Base-by-base conservation (phyloP, 2,888 invertebrate species). In the Autographa pulchrina region DNA sequence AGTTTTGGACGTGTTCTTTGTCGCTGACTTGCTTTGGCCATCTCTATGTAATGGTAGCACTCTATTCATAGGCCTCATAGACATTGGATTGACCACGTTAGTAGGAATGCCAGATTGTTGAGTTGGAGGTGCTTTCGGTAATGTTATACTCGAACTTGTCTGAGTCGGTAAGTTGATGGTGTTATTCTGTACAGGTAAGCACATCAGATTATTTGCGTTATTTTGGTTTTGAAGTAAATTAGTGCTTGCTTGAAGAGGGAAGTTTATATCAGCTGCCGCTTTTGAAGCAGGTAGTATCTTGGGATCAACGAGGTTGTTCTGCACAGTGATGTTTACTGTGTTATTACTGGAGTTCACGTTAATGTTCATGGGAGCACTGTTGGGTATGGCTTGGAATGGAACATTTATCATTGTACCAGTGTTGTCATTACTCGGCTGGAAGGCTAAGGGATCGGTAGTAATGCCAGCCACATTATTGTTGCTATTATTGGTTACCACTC, bases 11-110 rank as follows among this genome's bases (percentile, higher is more conserved):
- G 91, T 85, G 62, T 85, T 88, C 76, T 94, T 96, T 18, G 91
- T 72, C n/a, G 84, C 68, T 20, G 93, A 90, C 71, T 96, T 96
- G 83, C 96, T 96, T 82, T 96, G 96, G 11, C 96, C 96, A 67
- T 97, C 96, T 76, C 97, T 97, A 85, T 98, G 98, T 96, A 98
- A 97, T 13, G 98, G 98, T 65, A 98, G 88, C 1, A 98, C 98
- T 76, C 98, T 96, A 88, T 97, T 98, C 96, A 98, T 98, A 58
- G 98, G 98, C 72, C 98, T 94, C 91, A 93, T 96, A 7, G 94
- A 93, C 93, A 97, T 96, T 1, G 97, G 97, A 86, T 97, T 97
- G 0, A 97, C 97, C 65, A 97, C 97, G 89, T 97, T 97, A 14
- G 97, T 97, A 20, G 97, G 97, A 83, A 97, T 97, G 48, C 96